A percentile compares a stretch with the other conserved stretches of the same genome.
phyloP scores from a whole-genome alignment of 1,140 invertebrate species.

The Araneus ventricosus region DNA sequence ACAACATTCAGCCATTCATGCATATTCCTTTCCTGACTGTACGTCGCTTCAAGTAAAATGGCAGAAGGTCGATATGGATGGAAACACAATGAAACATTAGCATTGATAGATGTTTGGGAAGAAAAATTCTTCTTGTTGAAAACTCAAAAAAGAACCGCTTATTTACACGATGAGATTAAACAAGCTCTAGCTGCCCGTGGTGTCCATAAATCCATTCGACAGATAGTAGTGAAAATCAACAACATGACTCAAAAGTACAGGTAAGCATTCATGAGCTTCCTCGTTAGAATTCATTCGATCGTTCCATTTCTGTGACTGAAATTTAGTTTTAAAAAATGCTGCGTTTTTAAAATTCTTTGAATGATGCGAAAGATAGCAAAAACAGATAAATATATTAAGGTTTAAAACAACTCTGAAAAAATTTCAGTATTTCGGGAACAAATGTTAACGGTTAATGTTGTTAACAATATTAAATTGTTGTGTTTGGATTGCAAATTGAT shows the following conservation, averaged over 20 bases:
- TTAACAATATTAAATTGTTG: no score
- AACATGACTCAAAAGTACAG: conserved; percentile 58
- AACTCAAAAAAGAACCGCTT: conserved; percentile 12
- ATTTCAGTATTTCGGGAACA: no score
- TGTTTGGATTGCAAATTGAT: no score
- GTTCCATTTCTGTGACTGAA: no score
- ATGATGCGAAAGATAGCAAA: no score
- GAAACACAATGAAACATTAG: conserved; percentile 16
- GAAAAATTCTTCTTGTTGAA: not conserved
- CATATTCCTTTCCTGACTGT: not conserved
- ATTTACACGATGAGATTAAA: conserved; percentile 46
- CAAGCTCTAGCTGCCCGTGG: not conserved
- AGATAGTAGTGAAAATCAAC: conserved; percentile 51
- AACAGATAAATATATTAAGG: no score
- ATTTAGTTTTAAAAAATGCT: no score
- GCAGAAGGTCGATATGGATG: conserved; percentile 41
- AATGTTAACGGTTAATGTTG: no score
- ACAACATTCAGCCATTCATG: not conserved
- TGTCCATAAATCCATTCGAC: conserved; percentile 55
- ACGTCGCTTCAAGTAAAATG: not conserved
- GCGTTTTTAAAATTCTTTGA: no score
- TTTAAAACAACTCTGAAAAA: no score
- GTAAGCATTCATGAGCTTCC: not conserved
- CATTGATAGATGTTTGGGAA: conserved; percentile 51
- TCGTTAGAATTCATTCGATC: no score